These are phyloP conservation scores for Oligia latruncula DNA, from an alignment of 2,888 invertebrate species.

Conservation along the genomic window DNA sequence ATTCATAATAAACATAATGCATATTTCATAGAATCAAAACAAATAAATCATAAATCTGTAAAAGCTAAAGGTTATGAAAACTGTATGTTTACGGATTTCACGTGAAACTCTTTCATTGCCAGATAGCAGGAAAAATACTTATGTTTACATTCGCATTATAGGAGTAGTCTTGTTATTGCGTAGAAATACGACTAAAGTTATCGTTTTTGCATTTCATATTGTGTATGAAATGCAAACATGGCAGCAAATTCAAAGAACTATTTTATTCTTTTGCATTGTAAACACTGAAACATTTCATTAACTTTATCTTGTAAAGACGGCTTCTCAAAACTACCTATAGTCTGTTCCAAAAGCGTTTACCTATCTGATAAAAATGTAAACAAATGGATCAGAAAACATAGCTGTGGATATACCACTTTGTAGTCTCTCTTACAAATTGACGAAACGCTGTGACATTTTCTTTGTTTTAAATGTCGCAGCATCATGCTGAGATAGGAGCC, in stretches of 20 bases:
- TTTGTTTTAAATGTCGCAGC: too few species aligned
- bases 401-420: background rate
- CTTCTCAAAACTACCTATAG: background rate
- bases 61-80: conserved; percentile 28
- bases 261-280: background rate
- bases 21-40: conserved; percentile 8
- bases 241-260: background rate
- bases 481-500: too few species aligned
- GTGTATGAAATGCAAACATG: background rate
- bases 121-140: conserved; percentile 24
- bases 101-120: conserved; percentile 10
- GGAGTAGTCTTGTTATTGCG: background rate
- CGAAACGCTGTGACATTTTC: too few species aligned
- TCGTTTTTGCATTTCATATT: background rate
- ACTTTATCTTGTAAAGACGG: background rate
- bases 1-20: background rate
- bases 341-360: background rate
- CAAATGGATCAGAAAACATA: background rate
- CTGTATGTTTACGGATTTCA: conserved; percentile 11
- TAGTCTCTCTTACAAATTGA: background rate
- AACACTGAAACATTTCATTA: background rate
- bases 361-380: background rate
- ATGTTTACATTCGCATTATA: conserved; percentile 26
- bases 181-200: conserved; percentile 1
- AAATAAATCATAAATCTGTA: conserved; percentile 6